phyloP scores from a whole-genome alignment of 2,888 invertebrate genomes.

The Sialis lutaria region DNA sequence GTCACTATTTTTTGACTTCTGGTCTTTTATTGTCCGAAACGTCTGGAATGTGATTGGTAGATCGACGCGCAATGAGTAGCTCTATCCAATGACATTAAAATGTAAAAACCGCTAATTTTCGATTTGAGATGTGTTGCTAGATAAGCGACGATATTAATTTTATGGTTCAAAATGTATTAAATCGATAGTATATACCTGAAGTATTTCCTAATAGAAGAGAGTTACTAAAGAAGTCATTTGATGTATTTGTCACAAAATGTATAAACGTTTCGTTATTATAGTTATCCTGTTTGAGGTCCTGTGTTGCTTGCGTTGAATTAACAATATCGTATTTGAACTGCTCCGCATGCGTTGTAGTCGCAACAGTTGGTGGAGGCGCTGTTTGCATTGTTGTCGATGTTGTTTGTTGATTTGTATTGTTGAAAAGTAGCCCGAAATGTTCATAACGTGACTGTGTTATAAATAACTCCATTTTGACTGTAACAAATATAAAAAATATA shows the following conservation, averaged over 20 bases:
- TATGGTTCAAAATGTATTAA: too few species aligned
- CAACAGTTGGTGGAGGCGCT: conserved; percentile 5
- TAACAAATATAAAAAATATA: conserved; percentile 7
- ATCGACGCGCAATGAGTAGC: too few species aligned
- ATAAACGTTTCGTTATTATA: conserved; percentile 9
- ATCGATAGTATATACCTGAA: too few species aligned
- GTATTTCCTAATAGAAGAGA: conserved; percentile 10
- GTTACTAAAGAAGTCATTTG: conserved; percentile 9
- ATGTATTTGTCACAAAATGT: conserved; percentile 6
- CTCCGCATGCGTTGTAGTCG: neutral
- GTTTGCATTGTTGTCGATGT: conserved; percentile 10
- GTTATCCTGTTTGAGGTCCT: too few species aligned
- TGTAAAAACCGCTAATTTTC: too few species aligned
- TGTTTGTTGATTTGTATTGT: conserved; percentile 15
- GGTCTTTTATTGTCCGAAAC: too few species aligned
- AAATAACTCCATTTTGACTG: conserved; percentile 26
- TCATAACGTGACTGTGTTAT: conserved; percentile 25
- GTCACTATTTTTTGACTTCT: too few species aligned
- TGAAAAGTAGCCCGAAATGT: conserved; percentile 21
- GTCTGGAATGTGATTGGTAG: too few species aligned
- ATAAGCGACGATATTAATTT: too few species aligned
- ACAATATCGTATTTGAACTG: conserved; percentile 1
- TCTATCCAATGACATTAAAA: too few species aligned
- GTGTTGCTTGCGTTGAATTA: conserved; percentile 5
- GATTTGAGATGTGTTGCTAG: too few species aligned